Evolutionary conservation across 2,888 invertebrate species (phyloP).

Genomic region (Pammene aurita): DNA sequence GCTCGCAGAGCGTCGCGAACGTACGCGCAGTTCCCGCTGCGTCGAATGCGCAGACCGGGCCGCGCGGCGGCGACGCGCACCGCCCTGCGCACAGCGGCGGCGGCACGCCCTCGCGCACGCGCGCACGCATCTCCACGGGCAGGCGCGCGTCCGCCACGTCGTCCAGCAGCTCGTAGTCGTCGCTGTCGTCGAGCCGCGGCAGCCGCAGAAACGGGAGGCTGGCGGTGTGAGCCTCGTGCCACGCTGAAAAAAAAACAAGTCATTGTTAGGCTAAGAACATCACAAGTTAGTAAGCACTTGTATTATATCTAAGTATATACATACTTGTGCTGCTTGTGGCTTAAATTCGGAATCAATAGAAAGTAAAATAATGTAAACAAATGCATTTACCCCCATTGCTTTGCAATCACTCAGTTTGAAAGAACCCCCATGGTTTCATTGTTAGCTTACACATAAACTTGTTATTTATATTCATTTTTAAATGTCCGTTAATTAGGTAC

Average conservation of each 20-base stretch:
- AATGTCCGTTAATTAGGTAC: too few relatives aligned
- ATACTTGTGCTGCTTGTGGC: too few relatives aligned
- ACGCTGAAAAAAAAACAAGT: conserved; percentile 63
- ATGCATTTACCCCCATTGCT: too few relatives aligned
- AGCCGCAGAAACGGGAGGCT: conserved; percentile 65
- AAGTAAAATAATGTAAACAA: too few relatives aligned
- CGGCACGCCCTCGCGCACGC: conserved; percentile 72
- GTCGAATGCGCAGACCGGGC: conserved; percentile 84
- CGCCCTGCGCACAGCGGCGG: conserved; percentile 73
- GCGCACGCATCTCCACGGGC: conserved; percentile 57
- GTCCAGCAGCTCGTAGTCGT: conserved; percentile 55
- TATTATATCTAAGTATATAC: neutral
- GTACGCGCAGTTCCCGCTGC: conserved; percentile 82
- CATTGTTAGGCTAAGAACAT: too few relatives aligned
- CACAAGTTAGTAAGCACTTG: too few relatives aligned
- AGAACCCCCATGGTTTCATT: too few relatives aligned
- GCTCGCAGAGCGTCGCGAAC: conserved; percentile 83
- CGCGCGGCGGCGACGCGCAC: conserved; percentile 71
- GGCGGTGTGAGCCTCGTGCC: conserved; percentile 64
- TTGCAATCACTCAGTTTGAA: too few relatives aligned
- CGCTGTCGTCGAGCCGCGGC: conserved; percentile 54
- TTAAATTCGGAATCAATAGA: too few relatives aligned
- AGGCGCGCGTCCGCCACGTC: conserved; percentile 48
- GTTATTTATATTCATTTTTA: too few relatives aligned
- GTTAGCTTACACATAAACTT: too few relatives aligned